Evolutionary conservation across 2,797 vertebrate species (phyloP).

Genomic region (Otus scops): DNA sequence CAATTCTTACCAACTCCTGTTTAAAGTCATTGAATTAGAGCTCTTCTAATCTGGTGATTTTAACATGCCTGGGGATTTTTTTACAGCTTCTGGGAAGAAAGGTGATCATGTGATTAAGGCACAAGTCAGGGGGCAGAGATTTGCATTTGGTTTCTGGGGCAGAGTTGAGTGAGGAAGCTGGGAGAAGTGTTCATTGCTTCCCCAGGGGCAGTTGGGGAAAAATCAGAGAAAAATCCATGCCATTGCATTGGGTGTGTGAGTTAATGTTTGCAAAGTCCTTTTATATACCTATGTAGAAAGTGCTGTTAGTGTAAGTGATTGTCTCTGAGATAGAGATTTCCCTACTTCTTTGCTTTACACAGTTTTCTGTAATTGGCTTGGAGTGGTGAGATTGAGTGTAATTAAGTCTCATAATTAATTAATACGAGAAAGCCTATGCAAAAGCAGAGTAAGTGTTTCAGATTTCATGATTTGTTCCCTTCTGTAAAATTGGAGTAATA

Average conservation of each 20-base stretch:
- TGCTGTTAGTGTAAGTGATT: neutral
- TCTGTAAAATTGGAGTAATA: slow-evolving; percentile 6
- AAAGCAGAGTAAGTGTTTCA: slow-evolving; percentile 17
- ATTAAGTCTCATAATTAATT: slow-evolving; percentile 69
- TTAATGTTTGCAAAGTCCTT: neutral
- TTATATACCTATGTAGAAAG: neutral
- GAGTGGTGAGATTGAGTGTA: slow-evolving; percentile 52
- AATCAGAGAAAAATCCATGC: neutral
- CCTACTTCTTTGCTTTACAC: slow-evolving; percentile 24
- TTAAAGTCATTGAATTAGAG: neutral
- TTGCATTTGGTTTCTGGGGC: slow-evolving; percentile 33
- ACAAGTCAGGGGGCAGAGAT: slow-evolving; percentile 29
- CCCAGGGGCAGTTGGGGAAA: neutral
- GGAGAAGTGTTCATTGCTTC: neutral
- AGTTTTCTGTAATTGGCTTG: slow-evolving; percentile 49
- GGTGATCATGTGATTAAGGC: slow-evolving; percentile 27
- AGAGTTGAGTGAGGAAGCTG: slow-evolving; percentile 20
- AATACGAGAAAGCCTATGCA: slow-evolving; percentile 53
- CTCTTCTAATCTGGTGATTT: neutral
- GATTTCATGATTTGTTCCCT: slow-evolving; percentile 21
- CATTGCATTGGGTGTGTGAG: neutral
- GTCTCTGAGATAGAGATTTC: slow-evolving; percentile 2
- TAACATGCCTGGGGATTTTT: neutral
- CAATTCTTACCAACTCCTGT: neutral
- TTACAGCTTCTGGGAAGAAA: slow-evolving; percentile 4